Percentiles rank a stretch among this genome's conserved stretches.
Evolutionary conservation across 2,888 invertebrate species (phyloP).

Genomic region (Graphium colonna): DNA sequence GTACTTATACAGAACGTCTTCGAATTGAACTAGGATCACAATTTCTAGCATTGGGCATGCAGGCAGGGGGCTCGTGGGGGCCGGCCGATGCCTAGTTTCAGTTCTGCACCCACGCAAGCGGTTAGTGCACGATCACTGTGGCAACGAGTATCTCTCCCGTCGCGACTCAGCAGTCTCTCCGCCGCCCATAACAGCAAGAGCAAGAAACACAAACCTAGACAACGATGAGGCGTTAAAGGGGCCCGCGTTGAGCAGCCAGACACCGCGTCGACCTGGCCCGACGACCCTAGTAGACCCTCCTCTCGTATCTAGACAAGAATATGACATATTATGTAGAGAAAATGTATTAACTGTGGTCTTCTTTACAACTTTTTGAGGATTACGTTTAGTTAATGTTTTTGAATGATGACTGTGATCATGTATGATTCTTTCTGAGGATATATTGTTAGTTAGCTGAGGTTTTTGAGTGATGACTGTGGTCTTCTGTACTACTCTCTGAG

Average conservation of each 20-base stretch:
- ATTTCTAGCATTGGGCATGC: conserved; percentile 43
- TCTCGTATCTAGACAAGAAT: conserved; percentile 57
- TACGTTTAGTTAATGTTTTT: no score
- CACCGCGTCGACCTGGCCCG: conserved; percentile 35
- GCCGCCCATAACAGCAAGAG: conserved; percentile 58
- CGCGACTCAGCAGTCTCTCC: conserved; percentile 32
- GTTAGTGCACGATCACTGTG: conserved; percentile 67
- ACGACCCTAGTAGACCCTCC: conserved; percentile 40
- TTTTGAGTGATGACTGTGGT: no score
- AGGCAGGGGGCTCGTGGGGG: conserved; percentile 64
- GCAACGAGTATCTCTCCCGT: conserved; percentile 47
- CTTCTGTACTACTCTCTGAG: no score
- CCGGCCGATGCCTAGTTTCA: conserved; percentile 39
- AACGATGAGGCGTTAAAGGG: conserved; percentile 57
- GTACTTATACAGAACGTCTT: conserved; percentile 32
- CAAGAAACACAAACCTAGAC: conserved; percentile 77
- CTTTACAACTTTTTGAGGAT: no score
- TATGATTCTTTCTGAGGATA: no score
- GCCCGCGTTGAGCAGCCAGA: conserved; percentile 60
- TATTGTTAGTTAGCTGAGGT: no score
- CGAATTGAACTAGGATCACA: conserved; percentile 75
- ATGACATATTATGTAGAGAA: no score
- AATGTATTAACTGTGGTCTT: no score
- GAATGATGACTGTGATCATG: no score
- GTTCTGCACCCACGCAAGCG: conserved; percentile 40